Evolutionary conservation across 2,113 vertebrate species (phyloP).

Genomic region (Meleagris gallopavo): DNA sequence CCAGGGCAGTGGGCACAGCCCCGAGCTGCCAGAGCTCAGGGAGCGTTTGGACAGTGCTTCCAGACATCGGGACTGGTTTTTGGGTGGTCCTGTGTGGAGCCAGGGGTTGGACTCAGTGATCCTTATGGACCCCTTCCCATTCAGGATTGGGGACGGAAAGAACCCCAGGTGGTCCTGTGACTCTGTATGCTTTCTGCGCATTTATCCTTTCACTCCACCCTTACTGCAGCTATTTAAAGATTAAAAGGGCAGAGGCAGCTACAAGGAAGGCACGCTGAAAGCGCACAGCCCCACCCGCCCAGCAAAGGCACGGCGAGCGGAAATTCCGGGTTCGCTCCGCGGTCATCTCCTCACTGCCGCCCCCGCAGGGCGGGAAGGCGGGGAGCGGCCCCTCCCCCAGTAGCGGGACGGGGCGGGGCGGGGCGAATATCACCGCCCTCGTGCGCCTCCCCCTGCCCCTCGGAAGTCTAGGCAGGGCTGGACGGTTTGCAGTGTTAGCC

Average conservation of each 20-base stretch:
- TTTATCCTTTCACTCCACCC: neutral
- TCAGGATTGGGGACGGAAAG: too few species aligned
- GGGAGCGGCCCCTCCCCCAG: rapidly evolving
- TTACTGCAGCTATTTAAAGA: neutral
- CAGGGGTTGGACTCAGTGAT: neutral
- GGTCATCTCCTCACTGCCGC: neutral
- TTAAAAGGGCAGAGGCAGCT: neutral
- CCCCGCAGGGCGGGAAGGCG: neutral
- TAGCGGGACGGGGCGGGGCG: too few species aligned
- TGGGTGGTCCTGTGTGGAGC: too few species aligned
- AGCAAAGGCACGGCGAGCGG: rapidly evolving
- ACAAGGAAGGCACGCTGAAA: neutral
- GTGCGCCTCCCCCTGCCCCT: neutral
- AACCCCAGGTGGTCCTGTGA: neutral
- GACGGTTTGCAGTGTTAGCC: rapidly evolving
- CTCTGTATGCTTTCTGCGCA: neutral
- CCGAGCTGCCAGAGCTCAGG: too few species aligned
- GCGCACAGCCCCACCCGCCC: neutral
- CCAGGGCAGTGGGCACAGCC: too few species aligned
- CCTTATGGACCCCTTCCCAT: too few species aligned
- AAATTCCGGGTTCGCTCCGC: rapidly evolving
- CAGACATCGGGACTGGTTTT: too few species aligned
- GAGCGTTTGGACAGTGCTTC: too few species aligned
- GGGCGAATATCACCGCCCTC: rapidly evolving
- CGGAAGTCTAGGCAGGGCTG: rapidly evolving